Percentiles rank a stretch among this genome's conserved stretches.
These are phyloP conservation scores for Patiria pectinifera DNA, from an alignment of 53 echinoderm and acorn worm genomes.

Conservation along the genomic window DNA sequence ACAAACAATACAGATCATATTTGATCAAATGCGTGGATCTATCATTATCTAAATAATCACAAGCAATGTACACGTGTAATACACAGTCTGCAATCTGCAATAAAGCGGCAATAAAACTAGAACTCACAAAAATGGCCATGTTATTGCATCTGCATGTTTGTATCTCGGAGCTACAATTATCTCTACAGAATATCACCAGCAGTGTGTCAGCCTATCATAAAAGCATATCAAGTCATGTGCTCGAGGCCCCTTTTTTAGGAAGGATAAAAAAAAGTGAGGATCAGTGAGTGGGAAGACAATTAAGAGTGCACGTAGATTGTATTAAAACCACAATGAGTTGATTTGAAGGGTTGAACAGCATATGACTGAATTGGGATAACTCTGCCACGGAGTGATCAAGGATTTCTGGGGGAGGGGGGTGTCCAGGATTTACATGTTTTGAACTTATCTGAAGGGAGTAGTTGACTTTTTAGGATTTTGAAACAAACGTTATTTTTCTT, in stretches of 20 bases:
- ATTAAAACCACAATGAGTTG: no score
- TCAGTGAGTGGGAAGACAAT: background rate
- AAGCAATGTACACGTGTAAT: background rate
- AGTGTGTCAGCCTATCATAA: conserved; percentile 36
- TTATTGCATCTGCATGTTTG: background rate
- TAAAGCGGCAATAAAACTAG: background rate
- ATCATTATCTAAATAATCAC: background rate
- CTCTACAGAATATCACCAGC: background rate
- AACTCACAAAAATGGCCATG: background rate
- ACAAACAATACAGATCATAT: background rate
- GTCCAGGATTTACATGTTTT: no score
- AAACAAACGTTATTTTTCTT: no score
- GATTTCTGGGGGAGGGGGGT: no score
- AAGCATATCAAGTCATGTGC: conserved; percentile 20
- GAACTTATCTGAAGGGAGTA: no score
- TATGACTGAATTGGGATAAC: no score
- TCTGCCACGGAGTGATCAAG: no score
- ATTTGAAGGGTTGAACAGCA: no score
- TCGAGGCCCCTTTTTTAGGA: background rate
- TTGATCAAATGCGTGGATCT: background rate
- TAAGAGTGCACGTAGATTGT: background rate
- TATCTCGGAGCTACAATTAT: background rate
- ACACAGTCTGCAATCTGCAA: background rate
- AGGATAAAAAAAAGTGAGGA: conserved; percentile 17
- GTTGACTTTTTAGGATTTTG: no score